Percentiles rank a stretch among this genome's conserved stretches.
phyloP scores from a whole-genome alignment of 2,113 vertebrate genomes.

The Zeus faber region DNA sequence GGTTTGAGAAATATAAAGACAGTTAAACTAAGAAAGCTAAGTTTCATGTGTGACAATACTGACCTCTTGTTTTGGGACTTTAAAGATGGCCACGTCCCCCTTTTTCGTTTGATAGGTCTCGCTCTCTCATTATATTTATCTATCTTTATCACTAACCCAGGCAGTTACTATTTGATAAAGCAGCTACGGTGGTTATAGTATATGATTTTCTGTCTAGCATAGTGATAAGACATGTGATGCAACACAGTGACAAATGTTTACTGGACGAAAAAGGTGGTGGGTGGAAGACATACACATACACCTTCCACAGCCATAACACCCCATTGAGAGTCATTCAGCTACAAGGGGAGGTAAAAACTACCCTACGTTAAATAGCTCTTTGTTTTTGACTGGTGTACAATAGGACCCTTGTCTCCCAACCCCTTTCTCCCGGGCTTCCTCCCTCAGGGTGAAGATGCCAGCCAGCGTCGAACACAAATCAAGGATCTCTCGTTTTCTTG shows the following conservation, averaged over 20 bases:
- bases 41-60: conserved; percentile 8
- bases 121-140: conserved; percentile 3
- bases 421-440: conserved; percentile 6
- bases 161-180: conserved; percentile 39
- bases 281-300: conserved; percentile 64
- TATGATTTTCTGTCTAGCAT: conserved; percentile 31
- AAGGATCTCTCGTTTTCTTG: conserved; percentile 17
- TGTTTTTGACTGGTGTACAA: conserved; percentile 56
- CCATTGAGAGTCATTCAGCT: conserved; percentile 56
- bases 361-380: conserved; percentile 63
- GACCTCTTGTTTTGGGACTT: conserved; percentile 21
- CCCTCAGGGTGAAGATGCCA: conserved; percentile 42
- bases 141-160: conserved; percentile 9
- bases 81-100: conserved; percentile 1
- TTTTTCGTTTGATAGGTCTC: not conserved
- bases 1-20: not conserved
- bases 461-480: conserved; percentile 22
- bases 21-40: conserved; percentile 10
- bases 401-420: conserved; percentile 29
- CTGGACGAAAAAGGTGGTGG: conserved; percentile 44
- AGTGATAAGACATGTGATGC: conserved; percentile 50
- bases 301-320: conserved; percentile 57
- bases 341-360: conserved; percentile 65
- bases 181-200: conserved; percentile 37
- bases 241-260: conserved; percentile 57